Percentiles rank a stretch among this genome's conserved stretches.
phyloP scores from a whole-genome alignment of 2,888 invertebrate species.

The Drosophila vallismaia region DNA sequence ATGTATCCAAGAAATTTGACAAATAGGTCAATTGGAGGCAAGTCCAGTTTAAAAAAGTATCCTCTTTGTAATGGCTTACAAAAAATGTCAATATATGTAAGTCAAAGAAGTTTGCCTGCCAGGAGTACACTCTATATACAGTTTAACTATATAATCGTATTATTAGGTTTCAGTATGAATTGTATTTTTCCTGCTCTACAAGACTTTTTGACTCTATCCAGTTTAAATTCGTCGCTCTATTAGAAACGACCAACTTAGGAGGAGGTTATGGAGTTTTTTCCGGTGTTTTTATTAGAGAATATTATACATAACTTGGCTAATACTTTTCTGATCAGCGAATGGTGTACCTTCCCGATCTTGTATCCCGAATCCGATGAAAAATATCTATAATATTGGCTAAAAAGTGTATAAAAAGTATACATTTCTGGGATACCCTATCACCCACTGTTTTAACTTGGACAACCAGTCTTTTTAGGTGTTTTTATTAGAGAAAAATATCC shows the following conservation, averaged over 20 bases:
- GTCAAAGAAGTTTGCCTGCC: slow-evolving; percentile 24
- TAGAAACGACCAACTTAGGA: slow-evolving; percentile 35
- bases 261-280: slow-evolving; percentile 26
- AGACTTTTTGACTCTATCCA: slow-evolving; percentile 8
- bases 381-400: too few relatives aligned
- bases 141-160: slow-evolving; percentile 25
- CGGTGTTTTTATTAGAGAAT: too few relatives aligned
- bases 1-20: neutral
- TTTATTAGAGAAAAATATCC: too few relatives aligned
- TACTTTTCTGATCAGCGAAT: too few relatives aligned
- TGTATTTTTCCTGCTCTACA: slow-evolving; percentile 19
- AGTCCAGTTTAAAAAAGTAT: neutral
- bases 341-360: too few relatives aligned
- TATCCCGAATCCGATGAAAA: too few relatives aligned
- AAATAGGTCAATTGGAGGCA: neutral
- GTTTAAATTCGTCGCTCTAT: slow-evolving; percentile 7
- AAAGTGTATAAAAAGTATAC: too few relatives aligned
- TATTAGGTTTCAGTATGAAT: slow-evolving; percentile 15
- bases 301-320: too few relatives aligned
- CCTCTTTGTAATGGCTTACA: slow-evolving; percentile 7
- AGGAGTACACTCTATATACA: slow-evolving; percentile 38
- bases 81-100: slow-evolving; percentile 1
- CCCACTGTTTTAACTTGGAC: too few relatives aligned
- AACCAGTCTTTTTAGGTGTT: too few relatives aligned
- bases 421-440: too few relatives aligned